Conservation (phyloP, 2,113 vertebrate genomes). For the Menura novaehollandiae region DNA sequence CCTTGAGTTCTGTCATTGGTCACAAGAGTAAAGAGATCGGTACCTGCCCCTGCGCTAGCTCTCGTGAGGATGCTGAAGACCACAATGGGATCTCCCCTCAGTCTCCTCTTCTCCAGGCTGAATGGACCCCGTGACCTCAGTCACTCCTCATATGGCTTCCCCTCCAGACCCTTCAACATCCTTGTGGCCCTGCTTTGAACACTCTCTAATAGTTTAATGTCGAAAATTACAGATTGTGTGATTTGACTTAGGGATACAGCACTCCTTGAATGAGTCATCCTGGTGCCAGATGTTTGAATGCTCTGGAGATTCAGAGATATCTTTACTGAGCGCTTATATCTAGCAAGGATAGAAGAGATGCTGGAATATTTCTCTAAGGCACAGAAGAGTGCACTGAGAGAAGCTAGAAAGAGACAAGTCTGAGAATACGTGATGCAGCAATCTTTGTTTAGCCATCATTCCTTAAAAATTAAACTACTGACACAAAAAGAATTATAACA, state of each 20-base stretch:
- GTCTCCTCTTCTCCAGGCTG: neutral
- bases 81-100: neutral
- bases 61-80: neutral
- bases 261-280: neutral
- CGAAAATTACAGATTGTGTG: neutral
- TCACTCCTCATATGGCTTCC: rapidly evolving
- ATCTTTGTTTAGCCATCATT: neutral
- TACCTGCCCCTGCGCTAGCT: neutral
- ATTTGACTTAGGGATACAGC: neutral
- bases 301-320: neutral
- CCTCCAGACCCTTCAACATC: neutral
- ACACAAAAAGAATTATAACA: neutral
- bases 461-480: neutral
- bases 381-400: neutral
- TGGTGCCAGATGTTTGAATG: neutral
- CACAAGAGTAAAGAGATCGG: neutral
- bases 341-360: neutral
- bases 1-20: neutral
- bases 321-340: neutral
- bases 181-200: neutral
- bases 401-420: neutral
- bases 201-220: neutral
- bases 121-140: neutral
- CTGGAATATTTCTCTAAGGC: neutral
- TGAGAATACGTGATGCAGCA: neutral